phyloP scores from a whole-genome alignment of 2,888 invertebrate genomes.

The Keiferia lycopersicella region DNA sequence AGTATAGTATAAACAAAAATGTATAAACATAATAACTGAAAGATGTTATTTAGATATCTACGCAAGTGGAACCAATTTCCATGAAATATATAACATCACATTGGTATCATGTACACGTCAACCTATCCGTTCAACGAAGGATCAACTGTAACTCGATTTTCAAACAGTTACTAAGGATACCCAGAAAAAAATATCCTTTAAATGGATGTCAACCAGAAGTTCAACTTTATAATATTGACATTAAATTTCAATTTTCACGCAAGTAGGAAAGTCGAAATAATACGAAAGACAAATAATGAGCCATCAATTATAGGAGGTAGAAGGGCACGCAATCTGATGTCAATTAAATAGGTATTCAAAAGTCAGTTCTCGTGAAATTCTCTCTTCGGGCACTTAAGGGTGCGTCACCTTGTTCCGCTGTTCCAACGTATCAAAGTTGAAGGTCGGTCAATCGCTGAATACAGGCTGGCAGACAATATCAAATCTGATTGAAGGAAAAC shows the following conservation, averaged over 20 bases:
- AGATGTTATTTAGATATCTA: not conserved
- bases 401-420: not conserved
- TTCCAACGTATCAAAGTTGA: conserved; percentile 9
- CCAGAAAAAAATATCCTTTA: too few relatives aligned
- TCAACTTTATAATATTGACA: too few relatives aligned
- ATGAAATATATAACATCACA: not conserved
- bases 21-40: not conserved
- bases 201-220: too few relatives aligned
- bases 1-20: too few relatives aligned
- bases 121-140: too few relatives aligned
- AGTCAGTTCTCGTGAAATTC: conserved; percentile 16
- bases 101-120: too few relatives aligned
- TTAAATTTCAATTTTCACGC: too few relatives aligned
- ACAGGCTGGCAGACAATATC: not conserved
- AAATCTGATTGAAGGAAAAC: not conserved
- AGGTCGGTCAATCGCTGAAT: conserved; percentile 11
- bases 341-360: conserved; percentile 17
- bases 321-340: conserved; percentile 15
- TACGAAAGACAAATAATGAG: conserved; percentile 12
- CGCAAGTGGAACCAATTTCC: not conserved
- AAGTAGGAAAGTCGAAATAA: too few relatives aligned
- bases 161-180: too few relatives aligned
- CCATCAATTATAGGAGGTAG: conserved; percentile 10
- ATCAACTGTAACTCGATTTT: too few relatives aligned
- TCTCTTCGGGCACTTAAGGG: conserved; percentile 5